Evolutionary conservation across 1,140 invertebrate species (phyloP).

Genomic region (Drosophila tani): DNA sequence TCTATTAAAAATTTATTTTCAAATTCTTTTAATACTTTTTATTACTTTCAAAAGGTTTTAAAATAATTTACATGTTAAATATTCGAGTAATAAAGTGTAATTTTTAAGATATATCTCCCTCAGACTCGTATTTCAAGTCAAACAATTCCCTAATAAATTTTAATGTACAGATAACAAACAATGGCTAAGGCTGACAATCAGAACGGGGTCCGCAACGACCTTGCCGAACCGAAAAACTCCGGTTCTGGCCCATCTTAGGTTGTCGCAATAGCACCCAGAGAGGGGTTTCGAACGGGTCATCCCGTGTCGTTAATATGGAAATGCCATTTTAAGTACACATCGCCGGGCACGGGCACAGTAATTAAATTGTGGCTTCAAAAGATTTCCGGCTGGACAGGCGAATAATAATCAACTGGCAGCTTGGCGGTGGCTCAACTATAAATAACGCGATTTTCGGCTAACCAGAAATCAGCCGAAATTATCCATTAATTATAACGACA

Average conservation of each 20-base stretch:
- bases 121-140: conserved; percentile 11
- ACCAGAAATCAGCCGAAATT: conserved; percentile 49
- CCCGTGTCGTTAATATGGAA: conserved; percentile 22
- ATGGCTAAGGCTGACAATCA: neutral
- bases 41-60: neutral
- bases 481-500: conserved; percentile 56
- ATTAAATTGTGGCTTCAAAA: conserved; percentile 43
- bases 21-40: neutral
- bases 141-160: conserved; percentile 1
- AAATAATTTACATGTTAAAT: neutral
- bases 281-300: conserved; percentile 13
- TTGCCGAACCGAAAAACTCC: neutral
- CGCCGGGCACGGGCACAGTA: conserved; percentile 9
- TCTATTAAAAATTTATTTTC: too few relatives aligned
- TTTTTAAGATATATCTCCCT: neutral
- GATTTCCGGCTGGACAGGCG: conserved; percentile 51
- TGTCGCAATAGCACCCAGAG: conserved; percentile 4
- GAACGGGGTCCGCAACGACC: conserved; percentile 14
- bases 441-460: conserved; percentile 49
- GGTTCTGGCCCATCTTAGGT: conserved; percentile 7
- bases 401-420: conserved; percentile 29
- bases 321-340: conserved; percentile 37
- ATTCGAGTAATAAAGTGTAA: neutral
- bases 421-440: conserved; percentile 30
- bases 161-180: conserved; percentile 4